Percentiles rank a stretch among this genome's conserved stretches.
Evolutionary conservation across 1,140 invertebrate genomes (phyloP).

Genomic region (Bombus turneri): DNA sequence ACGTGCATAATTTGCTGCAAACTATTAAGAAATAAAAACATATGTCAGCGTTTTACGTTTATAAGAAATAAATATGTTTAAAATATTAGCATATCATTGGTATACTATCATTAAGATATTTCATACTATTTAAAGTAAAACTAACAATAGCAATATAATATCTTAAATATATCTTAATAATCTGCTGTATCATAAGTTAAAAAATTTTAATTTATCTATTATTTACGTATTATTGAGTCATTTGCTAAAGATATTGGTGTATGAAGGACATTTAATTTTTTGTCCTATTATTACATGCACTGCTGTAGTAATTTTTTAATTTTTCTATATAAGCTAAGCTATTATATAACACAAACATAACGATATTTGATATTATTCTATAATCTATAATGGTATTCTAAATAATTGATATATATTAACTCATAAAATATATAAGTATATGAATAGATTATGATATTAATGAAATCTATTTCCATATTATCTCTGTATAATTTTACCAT

Average conservation of each 20-base stretch:
- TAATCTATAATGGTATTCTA: slow-evolving; percentile 19
- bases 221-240: neutral
- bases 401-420: neutral
- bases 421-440: neutral
- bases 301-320: neutral
- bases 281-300: slow-evolving; percentile 12
- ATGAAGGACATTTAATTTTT: neutral
- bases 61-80: neutral
- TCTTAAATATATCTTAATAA: neutral
- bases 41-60: neutral
- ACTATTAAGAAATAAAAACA: slow-evolving; percentile 81
- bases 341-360: neutral
- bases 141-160: neutral
- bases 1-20: slow-evolving; percentile 95
- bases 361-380: slow-evolving; percentile 6
- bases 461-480: slow-evolving; percentile 14
- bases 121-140: slow-evolving; percentile 16
- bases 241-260: neutral
- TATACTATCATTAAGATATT: slow-evolving; percentile 19
- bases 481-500: slow-evolving; percentile 15
- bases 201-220: neutral
- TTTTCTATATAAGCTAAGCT: slow-evolving; percentile 7
- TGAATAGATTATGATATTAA: neutral
- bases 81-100: neutral
- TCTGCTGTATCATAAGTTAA: neutral